Conservation (phyloP, 1,140 invertebrate genomes). For the Littorina saxatilis region DNA sequence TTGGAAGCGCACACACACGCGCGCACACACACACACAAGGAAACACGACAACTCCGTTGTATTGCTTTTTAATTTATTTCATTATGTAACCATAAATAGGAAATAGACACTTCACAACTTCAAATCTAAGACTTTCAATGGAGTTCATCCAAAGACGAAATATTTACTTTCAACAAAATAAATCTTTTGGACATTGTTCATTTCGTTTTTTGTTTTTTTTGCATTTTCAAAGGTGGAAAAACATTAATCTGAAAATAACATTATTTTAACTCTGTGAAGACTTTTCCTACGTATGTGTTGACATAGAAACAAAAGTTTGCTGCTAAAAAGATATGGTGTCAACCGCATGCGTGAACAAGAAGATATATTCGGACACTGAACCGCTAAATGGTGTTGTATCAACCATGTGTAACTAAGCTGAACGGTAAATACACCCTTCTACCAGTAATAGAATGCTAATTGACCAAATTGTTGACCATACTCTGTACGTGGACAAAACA, state of each 20-base stretch:
- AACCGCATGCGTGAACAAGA: too few relatives aligned
- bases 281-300: background rate
- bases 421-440: too few relatives aligned
- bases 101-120: constrained; percentile 41
- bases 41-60: background rate
- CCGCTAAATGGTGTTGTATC: too few relatives aligned
- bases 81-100: constrained; percentile 32
- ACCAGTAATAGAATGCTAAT: too few relatives aligned
- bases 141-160: constrained; percentile 15
- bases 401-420: too few relatives aligned
- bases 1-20: too few relatives aligned
- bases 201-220: too few relatives aligned
- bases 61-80: constrained; percentile 28
- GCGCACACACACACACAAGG: background rate
- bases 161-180: constrained; percentile 3
- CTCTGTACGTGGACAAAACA: too few relatives aligned
- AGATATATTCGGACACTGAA: too few relatives aligned
- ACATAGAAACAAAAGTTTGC: constrained; percentile 15
- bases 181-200: background rate
- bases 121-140: constrained; percentile 19
- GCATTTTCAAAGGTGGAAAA: background rate
- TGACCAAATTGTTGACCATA: too few relatives aligned
- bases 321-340: background rate
- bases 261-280: constrained; percentile 9
- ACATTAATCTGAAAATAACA: constrained; percentile 17